Evolutionary conservation across 2,888 invertebrate genomes (phyloP), one percentile per base, ranked within the genome.

Genomic region (Pyrocoelia pectoralis): DNA sequence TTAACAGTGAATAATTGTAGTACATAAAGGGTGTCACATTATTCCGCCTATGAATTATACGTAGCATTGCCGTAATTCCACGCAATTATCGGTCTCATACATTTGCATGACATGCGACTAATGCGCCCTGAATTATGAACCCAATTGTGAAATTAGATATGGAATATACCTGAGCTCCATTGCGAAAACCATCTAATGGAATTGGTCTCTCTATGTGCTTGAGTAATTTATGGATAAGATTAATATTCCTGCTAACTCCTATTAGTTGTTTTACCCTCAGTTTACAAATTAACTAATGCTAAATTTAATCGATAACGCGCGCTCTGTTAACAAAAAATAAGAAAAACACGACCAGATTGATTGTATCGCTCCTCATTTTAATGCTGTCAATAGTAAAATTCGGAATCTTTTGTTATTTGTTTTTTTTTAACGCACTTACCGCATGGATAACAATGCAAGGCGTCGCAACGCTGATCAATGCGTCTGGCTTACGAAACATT

Each of bases 91-190:
- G 68, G 61, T 61, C 57, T 63, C 66, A 65, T 72, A 70, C 66
- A 69, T 69, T 68, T 69, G 64, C 52, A 63, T 69, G 73, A 73
- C 71, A 72, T 52, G 68, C 67, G 59, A 64, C 66, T 73, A 73
- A 72, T 73, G 58, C 68, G 67, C 66, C 56, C 74, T 79, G 79
- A 80, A 74, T 80, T 79, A 80, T 79, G 78, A 76, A 76, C 75
- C 77, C 80, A 80, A 80, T 79, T 79, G 78, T 73, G 79, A 78
- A 79, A 80, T 80, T 79, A 79, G 77, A 79, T 78, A 78, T 78
- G 65, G 72, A 68, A 69, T 73, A 67, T 72, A 72, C 73, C 73
- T 73, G 72, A 68, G 67, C 70, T 77, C 74, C 73, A 61, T 48
- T 63, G 57, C 60, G 46, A 50, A 63, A 64, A 63, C 56, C 63